Evolutionary conservation across 1,140 invertebrate species (phyloP), one percentile per base, ranked within the genome.

Genomic region (Tetramorium simillimum): DNA sequence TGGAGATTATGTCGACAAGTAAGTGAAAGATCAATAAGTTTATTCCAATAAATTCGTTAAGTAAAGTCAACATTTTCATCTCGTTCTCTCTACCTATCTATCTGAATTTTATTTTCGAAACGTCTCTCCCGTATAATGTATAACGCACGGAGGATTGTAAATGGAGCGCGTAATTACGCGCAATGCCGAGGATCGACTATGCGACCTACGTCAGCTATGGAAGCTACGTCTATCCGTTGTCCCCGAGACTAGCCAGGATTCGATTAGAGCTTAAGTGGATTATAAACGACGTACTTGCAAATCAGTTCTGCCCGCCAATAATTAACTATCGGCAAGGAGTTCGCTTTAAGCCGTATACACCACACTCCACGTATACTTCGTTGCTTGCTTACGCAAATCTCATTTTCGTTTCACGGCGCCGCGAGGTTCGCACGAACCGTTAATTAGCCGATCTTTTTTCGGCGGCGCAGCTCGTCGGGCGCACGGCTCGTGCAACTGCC

Each of bases 261-360:
- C 89, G 90, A 91, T 91, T 89, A 91, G 85, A 76, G 63, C 86
- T 87, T 91, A 89, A 91, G 87, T 91, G 90, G 89, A 91, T 91
- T 91, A 91, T 91, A 91, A 91, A 91, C 87, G 89, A 87, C 87
- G 90, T 89, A 91, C 87, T 91, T 91, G 89, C 89, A 91, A 91
- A 90, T 91, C 90, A 90, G 87, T 89, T 91, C 62, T 87, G 86
- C 76, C 87, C 89, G 84, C 62, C 89, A 87, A 91, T 91, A 91
- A 91, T 91, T 91, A 91, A 91, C 90, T 86, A 88, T 84, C 84
- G 89, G 89, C 73, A 90, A 90, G 90, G 89, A 88, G 89, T 90
- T 88, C 86, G 80, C 81, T 90, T 86, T 88, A 91, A 91, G 77
- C 89, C 89, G 40, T 60, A 53, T 85, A 90, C 89, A 78, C 86